phyloP scores from a whole-genome alignment of 2,797 vertebrate species.

The Emys orbicularis region DNA sequence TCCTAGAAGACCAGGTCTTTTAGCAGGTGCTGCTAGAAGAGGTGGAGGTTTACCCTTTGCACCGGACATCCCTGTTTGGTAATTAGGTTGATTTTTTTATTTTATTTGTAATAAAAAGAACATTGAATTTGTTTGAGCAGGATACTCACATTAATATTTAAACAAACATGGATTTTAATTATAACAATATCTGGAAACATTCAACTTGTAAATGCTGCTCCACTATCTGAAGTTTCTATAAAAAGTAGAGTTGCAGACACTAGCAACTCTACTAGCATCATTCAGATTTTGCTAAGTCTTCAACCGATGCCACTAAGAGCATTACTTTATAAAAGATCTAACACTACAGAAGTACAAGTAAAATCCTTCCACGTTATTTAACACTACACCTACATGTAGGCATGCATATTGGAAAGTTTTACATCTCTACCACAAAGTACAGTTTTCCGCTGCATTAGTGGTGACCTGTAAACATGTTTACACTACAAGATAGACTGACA shows the following conservation, averaged over 20 bases:
- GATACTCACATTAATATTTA: background rate
- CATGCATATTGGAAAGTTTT: conserved; percentile 14
- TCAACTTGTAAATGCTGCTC: background rate
- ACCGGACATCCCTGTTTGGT: conserved; percentile 61
- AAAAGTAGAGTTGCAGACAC: background rate
- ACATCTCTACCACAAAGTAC: background rate
- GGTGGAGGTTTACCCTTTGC: conserved; percentile 82
- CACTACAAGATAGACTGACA: conserved; percentile 8
- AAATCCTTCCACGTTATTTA: background rate
- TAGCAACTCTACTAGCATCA: background rate
- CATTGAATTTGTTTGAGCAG: background rate
- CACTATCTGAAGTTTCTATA: background rate
- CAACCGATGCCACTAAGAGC: background rate
- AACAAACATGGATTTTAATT: background rate
- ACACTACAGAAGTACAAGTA: background rate
- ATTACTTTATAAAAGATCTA: background rate
- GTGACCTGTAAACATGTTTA: background rate
- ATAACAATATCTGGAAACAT: background rate
- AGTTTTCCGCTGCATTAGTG: background rate
- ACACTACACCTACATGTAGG: background rate
- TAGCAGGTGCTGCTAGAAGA: conserved; percentile 75
- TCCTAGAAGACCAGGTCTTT: conserved; percentile 67
- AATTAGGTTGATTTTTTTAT: background rate
- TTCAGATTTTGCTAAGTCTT: background rate
- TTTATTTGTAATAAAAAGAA: background rate